A percentile compares a stretch with the other conserved stretches of the same genome.
These are phyloP conservation scores for Monarcha castaneiventris DNA, from an alignment of 2,113 vertebrate genomes.

Conservation along the genomic window DNA sequence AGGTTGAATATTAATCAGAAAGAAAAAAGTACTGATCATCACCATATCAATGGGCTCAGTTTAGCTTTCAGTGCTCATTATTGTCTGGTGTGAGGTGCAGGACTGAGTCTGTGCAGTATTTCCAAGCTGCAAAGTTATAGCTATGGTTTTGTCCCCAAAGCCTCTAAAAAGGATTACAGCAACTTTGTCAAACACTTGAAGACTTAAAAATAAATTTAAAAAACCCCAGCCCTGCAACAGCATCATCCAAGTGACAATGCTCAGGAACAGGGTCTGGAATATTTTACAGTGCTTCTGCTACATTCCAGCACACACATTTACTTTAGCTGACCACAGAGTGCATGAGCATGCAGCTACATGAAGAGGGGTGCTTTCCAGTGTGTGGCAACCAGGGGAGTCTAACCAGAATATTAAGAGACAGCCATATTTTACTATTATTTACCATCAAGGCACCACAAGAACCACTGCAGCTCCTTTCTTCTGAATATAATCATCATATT, in stretches of 20 bases:
- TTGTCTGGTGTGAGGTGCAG: constrained; percentile 12
- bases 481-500: constrained; percentile 1
- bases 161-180: not conserved
- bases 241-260: not conserved
- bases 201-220: not conserved
- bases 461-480: constrained; percentile 12
- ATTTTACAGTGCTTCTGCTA: not conserved
- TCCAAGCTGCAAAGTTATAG: constrained; percentile 29
- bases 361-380: not conserved
- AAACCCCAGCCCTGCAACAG: not conserved
- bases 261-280: not conserved
- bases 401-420: constrained; percentile 2
- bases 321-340: not conserved
- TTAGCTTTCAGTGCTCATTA: constrained; percentile 52
- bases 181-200: not conserved
- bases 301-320: not conserved
- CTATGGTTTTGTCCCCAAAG: not conserved
- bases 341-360: not conserved
- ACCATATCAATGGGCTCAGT: constrained; percentile 67
- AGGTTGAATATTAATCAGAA: constrained; percentile 65
- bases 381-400: not conserved
- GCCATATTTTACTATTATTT: constrained; percentile 5
- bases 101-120: not conserved
- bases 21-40: constrained; percentile 59
- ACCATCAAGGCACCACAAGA: not conserved